Evolutionary conservation across 2,888 invertebrate genomes (phyloP).

Genomic region (Aromia moschata): DNA sequence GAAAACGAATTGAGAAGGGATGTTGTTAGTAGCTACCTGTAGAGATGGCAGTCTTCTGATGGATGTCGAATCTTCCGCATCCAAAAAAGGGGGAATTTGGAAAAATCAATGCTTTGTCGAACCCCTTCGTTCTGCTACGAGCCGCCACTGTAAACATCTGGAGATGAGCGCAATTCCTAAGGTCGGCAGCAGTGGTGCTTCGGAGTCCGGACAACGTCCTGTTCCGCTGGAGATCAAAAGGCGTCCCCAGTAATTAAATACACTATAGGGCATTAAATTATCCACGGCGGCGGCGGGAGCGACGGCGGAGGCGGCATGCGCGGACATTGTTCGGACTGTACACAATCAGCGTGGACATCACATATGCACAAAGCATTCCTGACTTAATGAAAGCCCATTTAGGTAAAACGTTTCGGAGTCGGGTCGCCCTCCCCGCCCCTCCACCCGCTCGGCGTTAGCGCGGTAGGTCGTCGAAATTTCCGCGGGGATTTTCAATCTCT

Average conservation of each 20-base stretch:
- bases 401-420: constrained; percentile 61
- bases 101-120: no score
- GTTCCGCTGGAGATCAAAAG: constrained; percentile 60
- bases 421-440: constrained; percentile 32
- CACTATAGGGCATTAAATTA: constrained; percentile 63
- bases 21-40: no score
- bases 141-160: constrained; percentile 42
- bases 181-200: constrained; percentile 53
- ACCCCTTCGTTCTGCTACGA: no score
- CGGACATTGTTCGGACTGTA: constrained; percentile 54
- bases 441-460: constrained; percentile 14
- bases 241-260: constrained; percentile 61
- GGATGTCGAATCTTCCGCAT: no score
- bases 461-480: constrained; percentile 27
- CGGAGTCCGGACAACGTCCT: constrained; percentile 51
- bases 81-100: no score
- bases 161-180: constrained; percentile 53
- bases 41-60: no score
- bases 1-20: no score
- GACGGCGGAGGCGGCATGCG: constrained; percentile 41
- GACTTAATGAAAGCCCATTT: constrained; percentile 63
- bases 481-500: no score
- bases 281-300: constrained; percentile 39
- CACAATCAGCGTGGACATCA: constrained; percentile 62
- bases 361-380: constrained; percentile 64